Percentiles rank a stretch among this genome's conserved stretches.
phyloP scores from a whole-genome alignment of 1,140 invertebrate species.

The Pteromalus puparum region DNA sequence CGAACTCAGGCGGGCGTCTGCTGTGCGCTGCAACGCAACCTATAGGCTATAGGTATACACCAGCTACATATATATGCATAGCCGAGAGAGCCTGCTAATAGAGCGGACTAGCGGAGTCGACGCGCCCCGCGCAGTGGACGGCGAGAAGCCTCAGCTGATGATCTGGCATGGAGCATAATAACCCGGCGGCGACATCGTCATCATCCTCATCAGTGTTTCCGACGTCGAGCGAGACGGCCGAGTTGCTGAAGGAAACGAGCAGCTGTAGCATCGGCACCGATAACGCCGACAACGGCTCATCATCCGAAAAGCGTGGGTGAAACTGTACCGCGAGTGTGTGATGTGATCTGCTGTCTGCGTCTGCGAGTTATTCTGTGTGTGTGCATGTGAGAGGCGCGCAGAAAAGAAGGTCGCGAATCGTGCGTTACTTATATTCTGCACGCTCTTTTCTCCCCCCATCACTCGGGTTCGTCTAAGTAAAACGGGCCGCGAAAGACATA shows the following conservation, averaged over 20 bases:
- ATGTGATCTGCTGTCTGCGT: too few species aligned
- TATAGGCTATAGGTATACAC: not conserved
- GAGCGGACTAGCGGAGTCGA: not conserved
- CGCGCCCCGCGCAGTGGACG: not conserved
- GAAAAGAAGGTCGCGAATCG: not conserved
- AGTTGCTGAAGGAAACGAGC: not conserved
- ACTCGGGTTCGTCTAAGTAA: not conserved
- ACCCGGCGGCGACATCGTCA: not conserved
- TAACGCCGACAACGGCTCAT: not conserved
- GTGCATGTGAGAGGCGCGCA: too few species aligned
- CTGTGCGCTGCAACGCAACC: not conserved
- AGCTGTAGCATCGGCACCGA: not conserved
- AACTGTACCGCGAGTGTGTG: not conserved
- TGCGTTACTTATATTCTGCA: not conserved
- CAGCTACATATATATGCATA: not conserved
- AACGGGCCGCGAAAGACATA: not conserved
- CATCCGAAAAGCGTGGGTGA: not conserved
- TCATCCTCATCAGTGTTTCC: not conserved
- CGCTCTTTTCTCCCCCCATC: not conserved
- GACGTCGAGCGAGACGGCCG: not conserved
- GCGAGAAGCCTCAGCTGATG: constrained; percentile 23
- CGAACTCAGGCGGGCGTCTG: not conserved
- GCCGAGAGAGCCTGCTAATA: not conserved
- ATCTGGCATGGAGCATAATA: constrained; percentile 23
- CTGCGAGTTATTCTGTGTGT: too few species aligned